Evolutionary conservation across 2,888 invertebrate genomes (phyloP), one percentile per base, ranked within the genome.

Genomic region (Antitype chi): DNA sequence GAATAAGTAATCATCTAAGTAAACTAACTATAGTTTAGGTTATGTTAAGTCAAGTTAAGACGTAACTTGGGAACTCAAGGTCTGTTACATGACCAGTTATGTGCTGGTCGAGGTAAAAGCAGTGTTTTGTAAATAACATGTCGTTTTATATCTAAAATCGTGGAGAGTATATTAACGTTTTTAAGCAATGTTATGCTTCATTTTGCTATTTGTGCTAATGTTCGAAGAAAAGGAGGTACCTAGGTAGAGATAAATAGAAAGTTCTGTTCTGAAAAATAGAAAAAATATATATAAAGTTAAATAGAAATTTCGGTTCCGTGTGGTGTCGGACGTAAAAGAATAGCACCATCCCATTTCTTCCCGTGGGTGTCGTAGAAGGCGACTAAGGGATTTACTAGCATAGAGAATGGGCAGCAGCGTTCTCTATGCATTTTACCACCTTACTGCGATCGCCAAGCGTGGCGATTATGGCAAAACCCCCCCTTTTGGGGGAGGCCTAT

Each of bases 1-100:
- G 91, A 90, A 90, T 90, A 82, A 73, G 84, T 85, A 91, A 91
- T 89, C 88, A 85, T 84, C 81, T 80, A 74, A 80, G 82, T 84
- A 80, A 68, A 81, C 79, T 71, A 73, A 84, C 70, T 82, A 82
- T 72, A 81, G 84, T 85, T 79, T 85, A 78, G 15, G 70, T 66
- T 69, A 28, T 57, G 69, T 63, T 67, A 17, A 60, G 71, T 67
- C n/a, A 38, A 75, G 32, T 76, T 76, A 32, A 76, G 78, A 84
- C 72, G 87, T 81, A 75, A 82, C 84, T 81, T 80, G 47, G 70
- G 55, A 60, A 60, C 71, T 73, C 87, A 87, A 88, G 87, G 87
- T 74, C 78, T 77, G 60, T 78, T 79, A 82, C 82, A 86, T 78
- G 83, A 76, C 76, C 49, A 38, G 74, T 80, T 84, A 60, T 52